Evolutionary conservation across 1,140 invertebrate genomes (phyloP).

Genomic region (Paralvinella palmiformis): DNA sequence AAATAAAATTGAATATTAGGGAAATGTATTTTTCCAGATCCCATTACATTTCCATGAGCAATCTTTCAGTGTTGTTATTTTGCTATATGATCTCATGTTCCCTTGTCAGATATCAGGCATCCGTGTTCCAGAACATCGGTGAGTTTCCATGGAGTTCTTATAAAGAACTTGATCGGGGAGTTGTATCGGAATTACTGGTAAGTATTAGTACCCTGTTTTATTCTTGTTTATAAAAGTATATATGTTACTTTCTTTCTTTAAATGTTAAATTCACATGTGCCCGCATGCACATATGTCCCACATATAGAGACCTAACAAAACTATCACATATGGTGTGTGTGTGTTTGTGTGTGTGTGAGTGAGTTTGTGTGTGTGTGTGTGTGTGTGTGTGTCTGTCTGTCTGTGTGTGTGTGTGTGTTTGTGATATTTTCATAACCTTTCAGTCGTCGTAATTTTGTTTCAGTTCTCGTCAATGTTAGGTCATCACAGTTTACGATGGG

Average conservation of each 20-base stretch:
- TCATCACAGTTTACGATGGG: slow-evolving; percentile 73
- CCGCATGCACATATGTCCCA: background rate
- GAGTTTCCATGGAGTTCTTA: slow-evolving; percentile 78
- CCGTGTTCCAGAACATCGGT: slow-evolving; percentile 64
- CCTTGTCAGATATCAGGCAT: slow-evolving; percentile 59
- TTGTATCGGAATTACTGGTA: slow-evolving; percentile 37
- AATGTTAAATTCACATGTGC: background rate
- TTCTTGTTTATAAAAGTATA: background rate
- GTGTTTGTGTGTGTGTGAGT: background rate
- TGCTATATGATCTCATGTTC: slow-evolving; percentile 5
- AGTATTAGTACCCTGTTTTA: background rate
- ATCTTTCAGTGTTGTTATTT: background rate
- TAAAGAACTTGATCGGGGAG: slow-evolving; percentile 52
- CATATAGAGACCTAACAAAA: background rate
- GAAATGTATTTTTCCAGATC: background rate
- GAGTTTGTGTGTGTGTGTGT: background rate
- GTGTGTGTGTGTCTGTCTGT: background rate
- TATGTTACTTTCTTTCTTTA: background rate
- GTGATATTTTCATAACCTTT: background rate
- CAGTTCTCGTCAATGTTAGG: slow-evolving; percentile 43
- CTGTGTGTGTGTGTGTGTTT: background rate
- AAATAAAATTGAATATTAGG: background rate
- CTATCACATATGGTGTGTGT: background rate
- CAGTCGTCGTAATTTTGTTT: slow-evolving; percentile 11
- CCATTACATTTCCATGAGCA: background rate